Evolutionary conservation across 2,113 vertebrate species (phyloP).

Genomic region (Zingel zingel): DNA sequence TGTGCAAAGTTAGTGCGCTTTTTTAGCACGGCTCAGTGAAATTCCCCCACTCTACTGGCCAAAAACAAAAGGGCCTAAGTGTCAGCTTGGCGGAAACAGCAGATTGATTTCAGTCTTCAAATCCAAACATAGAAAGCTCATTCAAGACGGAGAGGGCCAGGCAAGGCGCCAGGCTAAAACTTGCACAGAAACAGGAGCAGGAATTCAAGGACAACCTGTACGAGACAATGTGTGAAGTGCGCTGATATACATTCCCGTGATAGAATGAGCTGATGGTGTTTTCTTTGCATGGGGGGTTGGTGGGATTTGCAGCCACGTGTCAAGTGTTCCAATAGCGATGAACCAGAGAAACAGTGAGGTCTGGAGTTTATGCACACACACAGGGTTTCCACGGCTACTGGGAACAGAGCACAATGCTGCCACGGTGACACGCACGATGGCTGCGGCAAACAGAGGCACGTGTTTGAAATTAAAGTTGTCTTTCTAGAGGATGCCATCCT

Average conservation of each 20-base stretch:
- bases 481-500: constrained; percentile 42
- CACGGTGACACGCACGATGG: constrained; percentile 15
- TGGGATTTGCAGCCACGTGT: constrained; percentile 20
- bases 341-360: not conserved
- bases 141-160: constrained; percentile 40
- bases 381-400: constrained; percentile 31
- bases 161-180: constrained; percentile 55
- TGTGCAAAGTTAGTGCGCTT: constrained; percentile 58
- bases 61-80: constrained; percentile 70
- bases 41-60: constrained; percentile 61
- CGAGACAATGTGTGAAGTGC: constrained; percentile 5
- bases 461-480: constrained; percentile 63
- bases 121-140: constrained; percentile 64
- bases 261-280: constrained; percentile 20
- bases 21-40: constrained; percentile 56
- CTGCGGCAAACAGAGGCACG: constrained; percentile 39
- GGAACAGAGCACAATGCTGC: constrained; percentile 27
- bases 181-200: constrained; percentile 52
- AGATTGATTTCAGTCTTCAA: constrained; percentile 71
- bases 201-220: constrained; percentile 39
- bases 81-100: constrained; percentile 63
- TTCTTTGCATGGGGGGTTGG: constrained; percentile 18
- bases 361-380: constrained; percentile 21
- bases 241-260: constrained; percentile 5
- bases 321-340: constrained; percentile 4